These are phyloP conservation scores for Subanguina moxae DNA, from an alignment of 1,140 invertebrate genomes.

Conservation along the genomic window DNA sequence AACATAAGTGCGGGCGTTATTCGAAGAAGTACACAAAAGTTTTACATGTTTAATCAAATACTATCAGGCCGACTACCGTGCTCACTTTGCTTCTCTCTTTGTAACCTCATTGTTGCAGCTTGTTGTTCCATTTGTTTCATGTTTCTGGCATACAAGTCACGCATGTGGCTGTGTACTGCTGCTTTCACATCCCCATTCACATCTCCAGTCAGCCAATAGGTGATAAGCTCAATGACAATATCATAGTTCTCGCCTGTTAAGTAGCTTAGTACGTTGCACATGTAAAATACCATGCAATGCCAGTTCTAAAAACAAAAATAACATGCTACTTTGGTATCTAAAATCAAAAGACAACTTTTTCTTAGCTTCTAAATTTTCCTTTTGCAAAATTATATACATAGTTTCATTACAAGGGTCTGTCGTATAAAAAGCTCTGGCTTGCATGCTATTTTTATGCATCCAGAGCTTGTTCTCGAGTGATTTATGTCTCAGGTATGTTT, in stretches of 20 bases:
- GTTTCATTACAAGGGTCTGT: no score
- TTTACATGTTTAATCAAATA: no score
- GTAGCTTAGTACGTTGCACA: slow-evolving; percentile 46
- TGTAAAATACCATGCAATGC: slow-evolving; percentile 45
- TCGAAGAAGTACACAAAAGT: no score
- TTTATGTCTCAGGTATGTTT: no score
- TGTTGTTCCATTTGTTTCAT: slow-evolving; percentile 27
- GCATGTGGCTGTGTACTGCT: slow-evolving; percentile 33
- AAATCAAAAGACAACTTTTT: slow-evolving; percentile 9
- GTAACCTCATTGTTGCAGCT: slow-evolving; percentile 5
- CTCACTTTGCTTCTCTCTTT: slow-evolving; percentile 1
- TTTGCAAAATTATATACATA: no score
- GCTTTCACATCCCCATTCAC: slow-evolving; percentile 38
- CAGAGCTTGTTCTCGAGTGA: no score
- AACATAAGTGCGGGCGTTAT: no score
- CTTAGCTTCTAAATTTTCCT: no score
- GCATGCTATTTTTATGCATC: no score
- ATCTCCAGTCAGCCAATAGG: slow-evolving; percentile 40
- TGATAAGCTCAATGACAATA: slow-evolving; percentile 34
- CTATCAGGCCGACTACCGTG: neutral
- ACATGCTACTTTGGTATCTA: slow-evolving; percentile 47
- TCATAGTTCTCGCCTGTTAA: slow-evolving; percentile 49
- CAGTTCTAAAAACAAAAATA: slow-evolving; percentile 32
- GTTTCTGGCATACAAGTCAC: slow-evolving; percentile 24
- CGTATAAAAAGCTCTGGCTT: no score